These are phyloP conservation scores for Acrossocheilus fasciatus DNA, from an alignment of 2,797 vertebrate species.

Conservation along the genomic window DNA sequence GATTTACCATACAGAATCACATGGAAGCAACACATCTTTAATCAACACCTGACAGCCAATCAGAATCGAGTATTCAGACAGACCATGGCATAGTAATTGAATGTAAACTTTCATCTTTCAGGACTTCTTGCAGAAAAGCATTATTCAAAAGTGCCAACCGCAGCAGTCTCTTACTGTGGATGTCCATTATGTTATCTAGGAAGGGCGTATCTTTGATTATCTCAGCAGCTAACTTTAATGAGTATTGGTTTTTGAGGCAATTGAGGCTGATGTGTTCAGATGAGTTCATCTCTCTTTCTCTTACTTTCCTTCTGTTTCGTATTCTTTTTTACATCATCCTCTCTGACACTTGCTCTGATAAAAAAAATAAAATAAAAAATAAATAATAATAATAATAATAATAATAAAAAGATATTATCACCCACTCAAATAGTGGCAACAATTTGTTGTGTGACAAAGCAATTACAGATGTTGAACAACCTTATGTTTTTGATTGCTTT, in stretches of 20 bases:
- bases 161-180: not conserved
- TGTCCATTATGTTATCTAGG: conserved; percentile 9
- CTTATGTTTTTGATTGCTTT: not conserved
- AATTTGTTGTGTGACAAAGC: not conserved
- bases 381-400: too few relatives aligned
- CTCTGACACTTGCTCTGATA: not conserved
- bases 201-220: not conserved
- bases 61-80: too few relatives aligned
- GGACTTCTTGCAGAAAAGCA: not conserved
- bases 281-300: not conserved
- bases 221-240: conserved; percentile 3
- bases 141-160: not conserved
- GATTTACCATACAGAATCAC: not conserved
- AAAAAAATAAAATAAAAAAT: too few relatives aligned
- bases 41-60: too few relatives aligned
- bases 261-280: not conserved
- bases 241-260: conserved; percentile 6
- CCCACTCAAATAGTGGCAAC: not conserved
- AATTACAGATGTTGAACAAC: not conserved
- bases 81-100: not conserved
- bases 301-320: not conserved
- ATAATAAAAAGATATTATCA: not conserved
- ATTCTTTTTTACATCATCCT: not conserved
- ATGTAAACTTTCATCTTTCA: not conserved
- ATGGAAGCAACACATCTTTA: not conserved